Evolutionary conservation across 1,140 invertebrate species (phyloP).

Genomic region (Caligus rogercresseyi): DNA sequence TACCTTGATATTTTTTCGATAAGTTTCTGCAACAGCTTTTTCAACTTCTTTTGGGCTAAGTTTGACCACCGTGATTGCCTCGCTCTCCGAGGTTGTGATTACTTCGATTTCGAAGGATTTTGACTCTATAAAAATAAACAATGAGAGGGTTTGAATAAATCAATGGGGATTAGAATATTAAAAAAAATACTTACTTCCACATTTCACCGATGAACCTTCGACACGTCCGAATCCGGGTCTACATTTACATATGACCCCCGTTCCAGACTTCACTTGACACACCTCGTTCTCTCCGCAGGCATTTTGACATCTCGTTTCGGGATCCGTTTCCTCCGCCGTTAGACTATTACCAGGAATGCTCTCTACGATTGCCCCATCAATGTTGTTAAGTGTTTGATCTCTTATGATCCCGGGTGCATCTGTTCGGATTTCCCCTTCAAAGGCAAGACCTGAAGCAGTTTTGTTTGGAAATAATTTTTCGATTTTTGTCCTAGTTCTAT

Average conservation of each 20-base stretch:
- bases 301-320: constrained; percentile 12
- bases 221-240: constrained; percentile 12
- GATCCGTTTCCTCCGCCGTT: constrained; percentile 16
- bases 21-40: constrained; percentile 3
- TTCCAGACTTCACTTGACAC: background rate
- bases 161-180: background rate
- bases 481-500: background rate
- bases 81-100: constrained; percentile 14
- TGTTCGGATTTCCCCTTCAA: background rate
- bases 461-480: background rate
- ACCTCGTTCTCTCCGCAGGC: constrained; percentile 15
- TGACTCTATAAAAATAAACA: constrained; percentile 17
- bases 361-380: constrained; percentile 6
- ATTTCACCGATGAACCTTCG: background rate
- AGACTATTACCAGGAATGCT: constrained; percentile 16
- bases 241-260: constrained; percentile 8
- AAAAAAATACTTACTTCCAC: constrained; percentile 16
- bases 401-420: background rate
- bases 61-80: constrained; percentile 9
- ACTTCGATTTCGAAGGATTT: constrained; percentile 15
- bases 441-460: background rate
- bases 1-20: constrained; percentile 11
- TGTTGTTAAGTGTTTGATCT: constrained; percentile 2
- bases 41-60: constrained; percentile 14
- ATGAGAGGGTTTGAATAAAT: too few species aligned